Percentiles rank a stretch among this genome's conserved stretches.
Conservation (phyloP, 2,113 vertebrate species). For the Caloenas nicobarica region DNA sequence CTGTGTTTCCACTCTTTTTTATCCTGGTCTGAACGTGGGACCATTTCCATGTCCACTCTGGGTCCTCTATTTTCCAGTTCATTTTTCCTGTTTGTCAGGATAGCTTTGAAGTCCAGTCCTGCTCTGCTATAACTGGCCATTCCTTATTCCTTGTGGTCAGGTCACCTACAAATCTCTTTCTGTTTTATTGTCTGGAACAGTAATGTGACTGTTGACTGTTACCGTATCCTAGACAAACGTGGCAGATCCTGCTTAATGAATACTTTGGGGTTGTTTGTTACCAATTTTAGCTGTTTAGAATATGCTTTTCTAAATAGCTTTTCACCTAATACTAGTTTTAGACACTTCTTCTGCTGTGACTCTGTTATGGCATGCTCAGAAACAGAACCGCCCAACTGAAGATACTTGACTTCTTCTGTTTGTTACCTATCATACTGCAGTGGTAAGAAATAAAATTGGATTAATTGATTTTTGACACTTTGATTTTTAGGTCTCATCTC, state of each 20-base stretch:
- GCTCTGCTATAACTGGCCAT: background rate
- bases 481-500: background rate
- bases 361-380: background rate
- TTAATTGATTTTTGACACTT: background rate
- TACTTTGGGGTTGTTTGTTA: background rate
- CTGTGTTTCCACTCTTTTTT: background rate
- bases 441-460: background rate
- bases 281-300: background rate
- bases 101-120: background rate
- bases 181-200: background rate
- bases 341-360: background rate
- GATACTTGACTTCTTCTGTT: background rate
- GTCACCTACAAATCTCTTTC: background rate
- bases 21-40: background rate
- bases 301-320: background rate
- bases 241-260: background rate
- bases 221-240: background rate
- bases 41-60: background rate
- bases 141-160: background rate
- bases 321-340: background rate
- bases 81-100: background rate
- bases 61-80: background rate
- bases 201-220: background rate
- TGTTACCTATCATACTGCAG: background rate
- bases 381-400: background rate